Percentiles rank a stretch among this genome's conserved stretches.
Evolutionary conservation across 2,113 vertebrate species (phyloP).

Genomic region (Alaudala cheleensis): DNA sequence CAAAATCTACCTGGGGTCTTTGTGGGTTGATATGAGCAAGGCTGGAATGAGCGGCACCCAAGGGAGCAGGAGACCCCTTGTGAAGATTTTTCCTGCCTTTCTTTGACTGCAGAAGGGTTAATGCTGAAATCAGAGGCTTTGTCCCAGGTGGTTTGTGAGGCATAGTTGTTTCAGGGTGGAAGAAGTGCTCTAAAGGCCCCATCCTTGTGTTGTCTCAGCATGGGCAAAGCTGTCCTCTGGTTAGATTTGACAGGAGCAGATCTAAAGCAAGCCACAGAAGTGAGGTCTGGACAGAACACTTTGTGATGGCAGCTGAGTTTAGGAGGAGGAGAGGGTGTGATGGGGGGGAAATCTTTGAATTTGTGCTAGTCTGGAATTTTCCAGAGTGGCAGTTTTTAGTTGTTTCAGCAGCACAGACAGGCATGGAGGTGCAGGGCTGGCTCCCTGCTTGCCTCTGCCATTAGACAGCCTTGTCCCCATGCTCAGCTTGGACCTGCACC

Average conservation of each 20-base stretch:
- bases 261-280: neutral
- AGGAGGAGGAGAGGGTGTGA: neutral
- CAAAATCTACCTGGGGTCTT: neutral
- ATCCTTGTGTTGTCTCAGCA: neutral
- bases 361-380: neutral
- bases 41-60: neutral
- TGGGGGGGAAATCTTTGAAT: neutral
- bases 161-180: too few species aligned
- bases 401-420: rapidly evolving
- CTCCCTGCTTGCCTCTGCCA: neutral
- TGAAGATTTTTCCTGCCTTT: neutral
- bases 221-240: neutral
- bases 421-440: neutral
- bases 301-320: neutral
- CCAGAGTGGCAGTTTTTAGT: neutral
- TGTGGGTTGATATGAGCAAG: neutral
- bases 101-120: neutral
- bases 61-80: neutral
- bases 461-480: neutral
- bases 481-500: neutral
- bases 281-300: rapidly evolving
- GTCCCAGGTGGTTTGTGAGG: neutral
- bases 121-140: neutral
- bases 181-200: neutral
- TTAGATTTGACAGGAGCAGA: neutral